These are phyloP conservation scores for Lysandra bellargus DNA, from an alignment of 2,888 invertebrate species.

Conservation along the genomic window DNA sequence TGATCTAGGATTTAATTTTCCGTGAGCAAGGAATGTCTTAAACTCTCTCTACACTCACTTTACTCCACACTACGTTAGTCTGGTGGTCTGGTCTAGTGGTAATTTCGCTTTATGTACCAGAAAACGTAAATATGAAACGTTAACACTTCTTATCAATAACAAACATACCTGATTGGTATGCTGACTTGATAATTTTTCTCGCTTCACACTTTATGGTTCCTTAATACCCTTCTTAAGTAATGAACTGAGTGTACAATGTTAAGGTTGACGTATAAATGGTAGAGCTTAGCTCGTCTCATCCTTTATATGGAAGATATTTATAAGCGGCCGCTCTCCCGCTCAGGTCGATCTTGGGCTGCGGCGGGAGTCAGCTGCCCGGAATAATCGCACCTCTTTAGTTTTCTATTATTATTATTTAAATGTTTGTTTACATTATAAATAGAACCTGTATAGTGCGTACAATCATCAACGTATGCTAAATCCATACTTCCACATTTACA, in stretches of 20 bases:
- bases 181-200: neutral
- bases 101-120: no score
- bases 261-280: slow-evolving; percentile 38
- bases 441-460: no score
- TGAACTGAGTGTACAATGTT: slow-evolving; percentile 26
- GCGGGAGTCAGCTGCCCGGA: slow-evolving; percentile 48
- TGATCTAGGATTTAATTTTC: neutral
- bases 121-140: no score
- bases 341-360: slow-evolving; percentile 45
- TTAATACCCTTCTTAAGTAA: neutral
- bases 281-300: slow-evolving; percentile 34
- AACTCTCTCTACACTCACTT: no score
- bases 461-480: no score
- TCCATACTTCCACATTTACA: no score
- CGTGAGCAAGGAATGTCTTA: neutral
- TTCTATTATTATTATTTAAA: slow-evolving; percentile 2
- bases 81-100: no score
- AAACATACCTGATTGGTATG: slow-evolving; percentile 11
- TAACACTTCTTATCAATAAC: neutral
- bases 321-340: slow-evolving; percentile 49
- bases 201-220: neutral
- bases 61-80: no score
- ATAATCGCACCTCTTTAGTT: slow-evolving; percentile 35
- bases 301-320: slow-evolving; percentile 50
- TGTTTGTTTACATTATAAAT: neutral